These are phyloP conservation scores for Dicrostonyx torquatus DNA, from an alignment of 2,797 vertebrate genomes.

Conservation along the genomic window DNA sequence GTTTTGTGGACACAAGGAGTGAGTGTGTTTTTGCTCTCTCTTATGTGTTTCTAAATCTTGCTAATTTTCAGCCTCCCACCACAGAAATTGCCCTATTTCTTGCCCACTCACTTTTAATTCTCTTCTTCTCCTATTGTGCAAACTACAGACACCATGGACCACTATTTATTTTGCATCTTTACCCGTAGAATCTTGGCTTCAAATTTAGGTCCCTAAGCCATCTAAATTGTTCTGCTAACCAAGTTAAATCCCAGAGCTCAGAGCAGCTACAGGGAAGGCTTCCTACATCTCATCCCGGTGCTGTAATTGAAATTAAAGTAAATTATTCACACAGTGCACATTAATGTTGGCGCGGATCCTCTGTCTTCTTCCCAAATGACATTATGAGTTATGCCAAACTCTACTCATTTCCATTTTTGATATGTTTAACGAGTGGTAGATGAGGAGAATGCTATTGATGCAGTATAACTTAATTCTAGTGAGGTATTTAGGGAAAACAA, in stretches of 20 bases:
- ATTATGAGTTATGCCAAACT: slow-evolving; percentile 81
- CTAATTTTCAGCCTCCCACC: not conserved
- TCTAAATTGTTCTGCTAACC: slow-evolving; percentile 80
- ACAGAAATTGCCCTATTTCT: not conserved
- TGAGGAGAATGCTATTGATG: slow-evolving; percentile 62
- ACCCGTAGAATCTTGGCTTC: slow-evolving; percentile 74
- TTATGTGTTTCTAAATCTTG: not conserved
- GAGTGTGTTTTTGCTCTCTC: not conserved
- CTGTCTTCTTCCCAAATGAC: slow-evolving; percentile 81
- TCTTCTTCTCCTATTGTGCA: slow-evolving; percentile 50
- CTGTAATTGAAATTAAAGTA: slow-evolving; percentile 83
- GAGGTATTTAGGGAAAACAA: slow-evolving; percentile 69
- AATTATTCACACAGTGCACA: slow-evolving; percentile 83
- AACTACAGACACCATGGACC: slow-evolving; percentile 33
- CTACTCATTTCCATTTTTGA: slow-evolving; percentile 83
- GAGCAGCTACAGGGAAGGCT: slow-evolving; percentile 75
- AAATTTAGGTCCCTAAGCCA: slow-evolving; percentile 76
- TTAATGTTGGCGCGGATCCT: slow-evolving; percentile 76
- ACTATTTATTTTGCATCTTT: slow-evolving; percentile 76
- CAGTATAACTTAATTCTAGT: slow-evolving; percentile 74
- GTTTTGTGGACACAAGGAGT: not conserved
- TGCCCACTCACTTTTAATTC: slow-evolving; percentile 63
- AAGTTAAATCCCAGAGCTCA: slow-evolving; percentile 80
- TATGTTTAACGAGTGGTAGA: slow-evolving; percentile 79
- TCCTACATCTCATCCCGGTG: slow-evolving; percentile 72